Base-by-base conservation (phyloP, 1,140 invertebrate genomes). In the Drosophila cardini region DNA sequence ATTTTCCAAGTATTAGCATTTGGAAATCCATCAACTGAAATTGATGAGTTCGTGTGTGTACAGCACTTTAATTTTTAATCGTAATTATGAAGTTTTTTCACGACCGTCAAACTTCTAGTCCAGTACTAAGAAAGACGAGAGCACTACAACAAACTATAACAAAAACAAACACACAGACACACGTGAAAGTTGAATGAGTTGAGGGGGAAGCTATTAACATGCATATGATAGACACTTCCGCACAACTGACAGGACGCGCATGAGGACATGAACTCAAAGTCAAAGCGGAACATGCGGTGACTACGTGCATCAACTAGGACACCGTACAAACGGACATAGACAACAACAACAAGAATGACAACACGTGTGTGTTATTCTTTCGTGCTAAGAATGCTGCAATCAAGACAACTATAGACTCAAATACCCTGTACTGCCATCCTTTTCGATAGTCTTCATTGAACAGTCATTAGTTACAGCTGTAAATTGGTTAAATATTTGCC, bases 191-290 rank as follows among this genome's bases (percentile, higher is more conserved):
- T 55, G 63, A 38, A 36, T 30, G 34, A 42, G 16, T 42, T 55
- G 50, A 26, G 21, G 40, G 68, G 74, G 60, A 86, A 77, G 72
- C 76, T 82, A 86, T 87, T 89, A 84, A 89, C 80, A 89, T 84
- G 84, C 77, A 84, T 89, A 87, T 87, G 84, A 89, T 87, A 80
- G 84, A 84, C 80, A 87, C 84, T 87, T 89, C 83, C 83, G 84
- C 83, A 79, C 65, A 79, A 83, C 72, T 82, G 68, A 76, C 76
- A 80, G 79, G 58, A 72, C 58, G 69, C 69, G 48, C 48, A 71
- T 42, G 48, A 52, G 62, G 58, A 61, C 73, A 53, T 64, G 67
- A 76, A 63, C 75, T 70, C 67, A 67, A 50, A 64, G 68, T 40
- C 72, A 57, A 58, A 63, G 65, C 69, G 72, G 78, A 82, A 71